phyloP scores from a whole-genome alignment of 2,113 vertebrate species.

The Euleptes europaea region DNA sequence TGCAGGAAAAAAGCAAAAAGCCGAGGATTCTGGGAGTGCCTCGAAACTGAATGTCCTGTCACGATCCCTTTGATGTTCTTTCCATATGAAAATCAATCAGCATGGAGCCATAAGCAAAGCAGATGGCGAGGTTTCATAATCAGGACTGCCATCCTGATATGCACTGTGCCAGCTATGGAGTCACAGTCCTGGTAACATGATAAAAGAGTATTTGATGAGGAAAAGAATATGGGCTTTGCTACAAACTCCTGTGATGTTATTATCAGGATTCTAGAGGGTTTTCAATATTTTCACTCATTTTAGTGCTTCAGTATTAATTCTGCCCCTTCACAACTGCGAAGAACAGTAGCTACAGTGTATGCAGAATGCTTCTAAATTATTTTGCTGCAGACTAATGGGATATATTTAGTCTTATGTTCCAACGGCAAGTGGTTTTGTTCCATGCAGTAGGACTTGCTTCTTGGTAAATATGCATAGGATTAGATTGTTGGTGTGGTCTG shows the following conservation, averaged over 20 bases:
- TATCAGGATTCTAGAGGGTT: background rate
- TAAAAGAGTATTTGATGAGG: background rate
- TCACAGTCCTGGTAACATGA: background rate
- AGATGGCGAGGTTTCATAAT: constrained; percentile 24
- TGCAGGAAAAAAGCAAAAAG: background rate
- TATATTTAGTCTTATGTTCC: background rate
- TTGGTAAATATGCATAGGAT: background rate
- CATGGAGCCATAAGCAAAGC: constrained; percentile 18
- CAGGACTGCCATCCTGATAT: constrained; percentile 23
- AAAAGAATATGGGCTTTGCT: background rate
- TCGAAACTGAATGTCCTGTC: background rate
- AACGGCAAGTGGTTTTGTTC: background rate
- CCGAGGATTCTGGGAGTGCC: background rate
- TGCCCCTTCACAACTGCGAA: background rate
- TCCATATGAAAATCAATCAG: constrained; percentile 18
- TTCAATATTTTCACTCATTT: background rate
- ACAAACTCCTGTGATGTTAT: background rate
- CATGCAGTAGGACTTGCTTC: background rate
- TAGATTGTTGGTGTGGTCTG: background rate
- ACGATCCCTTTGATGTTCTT: constrained; percentile 11
- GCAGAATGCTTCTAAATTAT: background rate
- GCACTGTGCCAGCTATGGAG: background rate
- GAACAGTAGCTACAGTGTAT: background rate
- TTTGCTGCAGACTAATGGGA: background rate
- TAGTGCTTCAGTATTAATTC: background rate